Percentiles rank a stretch among this genome's conserved stretches.
Evolutionary conservation across 2,888 invertebrate genomes (phyloP).

Genomic region (Eristalis tenax): DNA sequence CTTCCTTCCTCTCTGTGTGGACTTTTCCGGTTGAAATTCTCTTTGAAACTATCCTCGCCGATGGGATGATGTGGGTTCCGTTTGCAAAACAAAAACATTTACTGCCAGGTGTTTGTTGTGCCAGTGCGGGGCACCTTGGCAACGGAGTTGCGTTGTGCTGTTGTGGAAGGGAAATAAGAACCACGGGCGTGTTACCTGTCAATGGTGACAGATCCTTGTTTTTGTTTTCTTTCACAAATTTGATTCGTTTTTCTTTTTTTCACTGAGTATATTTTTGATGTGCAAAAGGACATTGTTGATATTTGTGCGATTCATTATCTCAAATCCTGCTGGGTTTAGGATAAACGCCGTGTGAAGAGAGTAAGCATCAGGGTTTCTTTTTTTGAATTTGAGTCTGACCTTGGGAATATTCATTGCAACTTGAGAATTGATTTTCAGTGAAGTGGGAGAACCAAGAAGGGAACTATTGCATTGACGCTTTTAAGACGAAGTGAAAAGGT

Average conservation of each 20-base stretch:
- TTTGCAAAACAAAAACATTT: conserved; percentile 8
- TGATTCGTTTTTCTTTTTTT: background rate
- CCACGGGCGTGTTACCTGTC: background rate
- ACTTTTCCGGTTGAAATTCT: conserved; percentile 9
- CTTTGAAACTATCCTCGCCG: conserved; percentile 9
- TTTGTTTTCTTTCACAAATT: background rate
- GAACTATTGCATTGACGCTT: no score
- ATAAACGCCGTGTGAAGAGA: no score
- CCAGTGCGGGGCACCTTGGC: conserved; percentile 38
- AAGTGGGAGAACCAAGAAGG: no score
- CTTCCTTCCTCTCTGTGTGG: background rate
- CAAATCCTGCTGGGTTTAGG: no score
- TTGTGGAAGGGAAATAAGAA: conserved; percentile 7
- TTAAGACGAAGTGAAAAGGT: no score
- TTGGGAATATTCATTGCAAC: background rate
- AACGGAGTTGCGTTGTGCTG: conserved; percentile 28
- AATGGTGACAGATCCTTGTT: conserved; percentile 18
- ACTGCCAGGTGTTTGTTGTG: conserved; percentile 60
- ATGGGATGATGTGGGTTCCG: background rate
- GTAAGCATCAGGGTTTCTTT: background rate
- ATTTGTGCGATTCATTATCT: no score
- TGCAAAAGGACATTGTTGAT: background rate
- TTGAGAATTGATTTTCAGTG: no score
- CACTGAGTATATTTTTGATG: background rate
- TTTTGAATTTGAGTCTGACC: background rate